Evolutionary conservation across 2,888 invertebrate genomes (phyloP).

Genomic region (Drosophila robusta): DNA sequence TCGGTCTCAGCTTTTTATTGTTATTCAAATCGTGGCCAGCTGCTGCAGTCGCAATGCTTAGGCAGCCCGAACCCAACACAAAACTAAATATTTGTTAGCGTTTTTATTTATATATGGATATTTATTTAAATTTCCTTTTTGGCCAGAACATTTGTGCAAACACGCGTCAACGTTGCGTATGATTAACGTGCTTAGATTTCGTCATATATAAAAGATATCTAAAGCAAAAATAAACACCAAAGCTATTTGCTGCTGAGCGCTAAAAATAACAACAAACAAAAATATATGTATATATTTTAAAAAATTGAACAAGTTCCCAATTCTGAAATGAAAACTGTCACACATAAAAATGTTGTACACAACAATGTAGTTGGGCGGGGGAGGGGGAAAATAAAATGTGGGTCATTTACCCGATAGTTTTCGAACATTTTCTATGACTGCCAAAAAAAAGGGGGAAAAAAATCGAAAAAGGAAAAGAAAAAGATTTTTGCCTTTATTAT

Average conservation of each 20-base stretch:
- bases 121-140: constrained; percentile 9
- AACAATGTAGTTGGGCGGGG: neutral
- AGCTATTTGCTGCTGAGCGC: constrained; percentile 33
- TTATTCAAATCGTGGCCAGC: constrained; percentile 55
- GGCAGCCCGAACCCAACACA: constrained; percentile 40
- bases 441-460: constrained; percentile 29
- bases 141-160: constrained; percentile 63
- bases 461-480: constrained; percentile 24
- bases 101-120: constrained; percentile 1
- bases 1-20: constrained; percentile 27
- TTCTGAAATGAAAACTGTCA: constrained; percentile 65
- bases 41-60: constrained; percentile 35
- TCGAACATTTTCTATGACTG: constrained; percentile 31
- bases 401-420: constrained; percentile 75
- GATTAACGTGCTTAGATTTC: constrained; percentile 53
- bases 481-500: constrained; percentile 50
- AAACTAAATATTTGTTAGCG: constrained; percentile 27
- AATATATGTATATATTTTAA: constrained; percentile 8
- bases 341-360: constrained; percentile 15
- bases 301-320: constrained; percentile 54
- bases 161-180: constrained; percentile 57
- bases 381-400: constrained; percentile 47
- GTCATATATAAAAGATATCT: constrained; percentile 26
- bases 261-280: constrained; percentile 44
- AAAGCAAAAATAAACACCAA: constrained; percentile 1